Base-by-base conservation (phyloP, 2,888 invertebrate genomes). In the Dendrolimus houi region DNA sequence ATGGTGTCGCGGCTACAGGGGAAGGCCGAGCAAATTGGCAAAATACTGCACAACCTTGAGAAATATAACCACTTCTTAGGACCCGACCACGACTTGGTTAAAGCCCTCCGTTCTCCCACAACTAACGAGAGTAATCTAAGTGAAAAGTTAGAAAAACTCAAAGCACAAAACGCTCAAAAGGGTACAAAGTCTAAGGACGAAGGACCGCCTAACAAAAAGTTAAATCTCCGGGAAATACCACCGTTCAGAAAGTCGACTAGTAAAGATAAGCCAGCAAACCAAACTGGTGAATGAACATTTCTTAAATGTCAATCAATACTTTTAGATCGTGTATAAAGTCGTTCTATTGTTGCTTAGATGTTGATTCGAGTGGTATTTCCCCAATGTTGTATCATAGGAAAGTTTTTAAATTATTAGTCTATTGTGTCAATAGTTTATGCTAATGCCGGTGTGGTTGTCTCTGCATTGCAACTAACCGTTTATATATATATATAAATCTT, bases 21-120 rank as follows among this genome's bases (percentile, higher is more conserved):
- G 77, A 98, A 98, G 92, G 97, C 98, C 72, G 96, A 96, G 81
- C 97, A 98, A 91, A 97, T 98, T 88, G 97, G 97, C 90, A 96
- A 96, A 92, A 96, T 97, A 84, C 94, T 97, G 72, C 94, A 94
- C 91, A 97, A 96, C 91, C 93, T 97, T 81, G 96, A 97, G 92
- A 96, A 95, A 91, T 96, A 95, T 87, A 95, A 95, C 86, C 94
- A 95, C 78, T 92, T 94, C 76, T 83, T 94, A 83, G 94, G 93
- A 77, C 81, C 91, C 58, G 91, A 91, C 82, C 93, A 94, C 69
- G 91, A 91, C 65, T 74, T 89, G 66, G 83, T 87, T 70, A 87
- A 85, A 84, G 89, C 87, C 61, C 81, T 90, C 59, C 85, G 85
- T 65, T 91, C 92, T 62, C 88, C 91, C 61, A 87, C 87, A 40